Conservation (phyloP, 2,113 vertebrate species). For the Anas platyrhynchos region DNA sequence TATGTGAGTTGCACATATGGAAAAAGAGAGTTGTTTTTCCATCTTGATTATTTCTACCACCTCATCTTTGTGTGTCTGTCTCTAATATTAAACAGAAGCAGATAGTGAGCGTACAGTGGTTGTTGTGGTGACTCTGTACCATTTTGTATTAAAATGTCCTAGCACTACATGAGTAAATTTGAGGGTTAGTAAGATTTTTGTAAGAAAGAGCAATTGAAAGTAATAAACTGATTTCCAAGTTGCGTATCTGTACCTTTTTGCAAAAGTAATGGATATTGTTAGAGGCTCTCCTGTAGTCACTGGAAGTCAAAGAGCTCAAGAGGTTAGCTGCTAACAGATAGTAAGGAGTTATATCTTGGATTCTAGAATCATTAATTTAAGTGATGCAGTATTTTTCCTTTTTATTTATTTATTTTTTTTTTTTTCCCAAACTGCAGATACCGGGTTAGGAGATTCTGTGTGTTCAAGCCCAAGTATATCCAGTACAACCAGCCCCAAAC, state of each 20-base stretch:
- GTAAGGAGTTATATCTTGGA: background rate
- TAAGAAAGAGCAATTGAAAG: background rate
- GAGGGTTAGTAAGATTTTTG: background rate
- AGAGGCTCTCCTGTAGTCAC: background rate
- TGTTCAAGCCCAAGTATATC: constrained; percentile 97
- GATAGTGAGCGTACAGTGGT: background rate
- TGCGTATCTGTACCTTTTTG: background rate
- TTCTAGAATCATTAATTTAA: background rate
- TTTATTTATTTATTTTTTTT: background rate
- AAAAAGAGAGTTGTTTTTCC: background rate
- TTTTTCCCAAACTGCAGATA: constrained; percentile 76
- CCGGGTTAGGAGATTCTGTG: constrained; percentile 90
- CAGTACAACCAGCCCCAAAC: constrained; percentile 94
- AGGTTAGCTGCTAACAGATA: background rate
- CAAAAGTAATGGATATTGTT: accelerated
- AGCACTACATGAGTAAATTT: background rate
- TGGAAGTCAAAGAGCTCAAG: background rate
- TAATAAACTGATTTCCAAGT: background rate
- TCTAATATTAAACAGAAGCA: background rate
- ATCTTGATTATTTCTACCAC: background rate
- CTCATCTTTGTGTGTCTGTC: background rate
- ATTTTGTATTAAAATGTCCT: background rate
- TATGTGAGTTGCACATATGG: background rate
- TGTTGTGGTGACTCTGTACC: background rate
- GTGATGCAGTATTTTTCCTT: background rate